A percentile compares a stretch with the other conserved stretches of the same genome.
Evolutionary conservation across 2,113 vertebrate species (phyloP).

Genomic region (Pogona vitticeps): DNA sequence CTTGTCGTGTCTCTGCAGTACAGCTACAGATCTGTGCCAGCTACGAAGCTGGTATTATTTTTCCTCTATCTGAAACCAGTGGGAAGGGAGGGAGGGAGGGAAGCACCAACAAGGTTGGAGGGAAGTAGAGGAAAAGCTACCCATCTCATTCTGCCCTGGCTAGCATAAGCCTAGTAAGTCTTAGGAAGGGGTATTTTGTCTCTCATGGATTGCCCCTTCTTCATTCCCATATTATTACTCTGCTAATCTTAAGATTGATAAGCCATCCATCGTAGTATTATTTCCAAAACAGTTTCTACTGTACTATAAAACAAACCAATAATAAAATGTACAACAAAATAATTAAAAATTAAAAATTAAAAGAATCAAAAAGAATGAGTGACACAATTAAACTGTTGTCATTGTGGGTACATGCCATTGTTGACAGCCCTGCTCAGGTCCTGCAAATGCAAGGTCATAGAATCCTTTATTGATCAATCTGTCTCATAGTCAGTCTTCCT

Average conservation of each 20-base stretch:
- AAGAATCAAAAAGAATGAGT: too few species aligned
- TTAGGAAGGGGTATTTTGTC: neutral
- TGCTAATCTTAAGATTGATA: neutral
- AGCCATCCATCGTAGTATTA: neutral
- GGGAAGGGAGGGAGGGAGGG: neutral
- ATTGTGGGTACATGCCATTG: too few species aligned
- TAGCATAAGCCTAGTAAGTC: neutral
- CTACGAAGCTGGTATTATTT: neutral
- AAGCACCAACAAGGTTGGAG: neutral
- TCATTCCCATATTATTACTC: neutral
- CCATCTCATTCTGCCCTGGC: neutral
- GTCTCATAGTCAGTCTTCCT: too few species aligned
- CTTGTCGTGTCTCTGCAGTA: too few species aligned
- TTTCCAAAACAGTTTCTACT: neutral
- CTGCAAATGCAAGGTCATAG: too few species aligned
- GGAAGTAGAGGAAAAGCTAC: neutral
- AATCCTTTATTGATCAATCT: too few species aligned
- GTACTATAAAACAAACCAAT: neutral
- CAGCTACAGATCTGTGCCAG: neutral
- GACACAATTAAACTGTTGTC: too few species aligned
- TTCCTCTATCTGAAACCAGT: neutral
- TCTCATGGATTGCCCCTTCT: neutral
- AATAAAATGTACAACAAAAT: neutral
- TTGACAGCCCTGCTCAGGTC: too few species aligned
- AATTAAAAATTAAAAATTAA: neutral